phyloP scores from a whole-genome alignment of 2,888 invertebrate species.

The Pharmacophagus antenor region DNA sequence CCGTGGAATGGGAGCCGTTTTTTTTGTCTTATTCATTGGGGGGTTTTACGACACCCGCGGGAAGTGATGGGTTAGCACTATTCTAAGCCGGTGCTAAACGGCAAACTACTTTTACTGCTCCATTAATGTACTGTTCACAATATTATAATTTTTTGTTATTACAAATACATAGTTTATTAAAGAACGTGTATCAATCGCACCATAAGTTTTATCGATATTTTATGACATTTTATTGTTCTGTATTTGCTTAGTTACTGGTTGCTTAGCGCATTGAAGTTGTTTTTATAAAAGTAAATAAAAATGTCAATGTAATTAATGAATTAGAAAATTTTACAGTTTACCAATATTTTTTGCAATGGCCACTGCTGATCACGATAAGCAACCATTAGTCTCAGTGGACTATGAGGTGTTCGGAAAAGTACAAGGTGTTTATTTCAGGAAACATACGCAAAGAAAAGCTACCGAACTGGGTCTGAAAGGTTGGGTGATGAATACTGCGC shows the following conservation, averaged over 20 bases:
- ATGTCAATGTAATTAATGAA: slow-evolving; percentile 14
- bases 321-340: slow-evolving; percentile 18
- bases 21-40: too few relatives aligned
- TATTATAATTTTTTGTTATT: too few relatives aligned
- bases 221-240: neutral
- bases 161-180: too few relatives aligned
- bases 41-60: too few relatives aligned
- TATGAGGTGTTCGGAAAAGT: slow-evolving; percentile 83
- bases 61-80: too few relatives aligned
- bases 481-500: slow-evolving; percentile 88
- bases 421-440: slow-evolving; percentile 79
- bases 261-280: slow-evolving; percentile 14
- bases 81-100: too few relatives aligned
- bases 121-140: too few relatives aligned
- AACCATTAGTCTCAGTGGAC: slow-evolving; percentile 56
- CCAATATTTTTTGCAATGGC: slow-evolving; percentile 40
- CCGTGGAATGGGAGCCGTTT: too few relatives aligned
- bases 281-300: slow-evolving; percentile 2
- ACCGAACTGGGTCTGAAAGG: slow-evolving; percentile 83
- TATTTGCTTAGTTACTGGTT: slow-evolving; percentile 22
- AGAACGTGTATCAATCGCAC: too few relatives aligned
- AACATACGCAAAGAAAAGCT: slow-evolving; percentile 84
- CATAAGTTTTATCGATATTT: neutral
- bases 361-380: slow-evolving; percentile 43
- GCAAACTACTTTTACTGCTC: too few relatives aligned